A percentile compares a stretch with the other conserved stretches of the same genome.
Evolutionary conservation across 2,113 vertebrate genomes (phyloP).

Genomic region (Hemichromis elongatus): DNA sequence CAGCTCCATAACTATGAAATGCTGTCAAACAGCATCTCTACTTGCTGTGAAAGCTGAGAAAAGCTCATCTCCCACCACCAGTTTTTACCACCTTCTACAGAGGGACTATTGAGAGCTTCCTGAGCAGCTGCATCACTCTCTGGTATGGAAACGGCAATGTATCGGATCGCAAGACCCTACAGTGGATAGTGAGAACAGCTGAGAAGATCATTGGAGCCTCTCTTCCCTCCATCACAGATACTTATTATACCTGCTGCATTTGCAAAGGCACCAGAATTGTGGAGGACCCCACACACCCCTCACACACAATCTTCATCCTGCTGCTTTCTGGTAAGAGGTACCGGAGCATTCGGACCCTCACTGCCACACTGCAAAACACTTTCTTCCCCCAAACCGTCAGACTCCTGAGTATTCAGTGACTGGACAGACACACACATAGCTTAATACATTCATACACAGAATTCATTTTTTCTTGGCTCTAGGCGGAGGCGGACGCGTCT

Average conservation of each 20-base stretch:
- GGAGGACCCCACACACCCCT: neutral
- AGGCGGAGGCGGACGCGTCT: too few species aligned
- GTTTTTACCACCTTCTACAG: neutral
- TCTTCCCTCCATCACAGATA: neutral
- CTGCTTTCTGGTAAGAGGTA: neutral
- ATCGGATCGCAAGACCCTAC: too few species aligned
- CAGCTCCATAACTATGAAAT: neutral
- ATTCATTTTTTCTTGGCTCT: too few species aligned
- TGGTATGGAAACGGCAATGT: too few species aligned
- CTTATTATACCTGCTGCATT: neutral
- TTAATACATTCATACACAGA: too few species aligned
- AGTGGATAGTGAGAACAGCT: too few species aligned
- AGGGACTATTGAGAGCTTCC: too few species aligned
- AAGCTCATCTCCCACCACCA: neutral
- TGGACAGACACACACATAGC: neutral
- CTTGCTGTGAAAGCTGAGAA: neutral
- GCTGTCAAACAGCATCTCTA: rapidly evolving
- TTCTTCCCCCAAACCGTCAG: neutral
- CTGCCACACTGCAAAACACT: neutral
- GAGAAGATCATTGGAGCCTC: too few species aligned
- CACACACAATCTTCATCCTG: neutral
- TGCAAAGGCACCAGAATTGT: neutral
- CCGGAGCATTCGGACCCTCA: neutral
- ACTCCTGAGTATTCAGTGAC: neutral
- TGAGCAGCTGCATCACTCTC: too few species aligned